Conservation (phyloP, 92 coral and sea anemone species). For the Bergia puertoricense region DNA sequence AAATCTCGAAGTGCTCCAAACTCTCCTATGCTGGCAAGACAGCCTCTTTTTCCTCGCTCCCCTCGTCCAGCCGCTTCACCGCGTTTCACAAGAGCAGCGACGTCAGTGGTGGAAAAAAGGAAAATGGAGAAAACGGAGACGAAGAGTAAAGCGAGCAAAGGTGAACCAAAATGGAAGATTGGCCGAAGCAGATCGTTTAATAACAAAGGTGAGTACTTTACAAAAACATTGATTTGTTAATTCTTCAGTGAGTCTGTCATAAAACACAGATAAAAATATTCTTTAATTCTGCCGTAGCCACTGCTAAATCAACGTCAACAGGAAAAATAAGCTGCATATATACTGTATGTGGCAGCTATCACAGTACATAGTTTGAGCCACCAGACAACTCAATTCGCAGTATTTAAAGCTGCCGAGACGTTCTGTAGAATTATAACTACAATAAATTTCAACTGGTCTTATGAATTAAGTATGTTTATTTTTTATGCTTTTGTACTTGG, state of each 20-base stretch:
- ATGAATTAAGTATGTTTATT: background rate
- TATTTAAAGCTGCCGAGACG: too few relatives aligned
- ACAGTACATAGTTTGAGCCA: background rate
- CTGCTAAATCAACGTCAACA: background rate
- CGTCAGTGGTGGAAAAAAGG: constrained; percentile 62
- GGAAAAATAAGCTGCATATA: too few relatives aligned
- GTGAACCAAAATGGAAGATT: constrained; percentile 48
- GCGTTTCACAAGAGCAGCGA: constrained; percentile 62
- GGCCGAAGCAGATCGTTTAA: constrained; percentile 94
- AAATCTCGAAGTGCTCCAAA: constrained; percentile 97
- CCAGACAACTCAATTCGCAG: background rate
- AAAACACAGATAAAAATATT: too few relatives aligned
- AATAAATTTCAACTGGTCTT: background rate
- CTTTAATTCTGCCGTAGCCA: background rate
- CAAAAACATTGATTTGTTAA: background rate
- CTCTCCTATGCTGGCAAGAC: constrained; percentile 75
- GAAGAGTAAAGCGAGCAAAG: constrained; percentile 42
- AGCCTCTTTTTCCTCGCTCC: constrained; percentile 67
- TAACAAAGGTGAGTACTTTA: constrained; percentile 65
- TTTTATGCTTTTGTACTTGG: too few relatives aligned
- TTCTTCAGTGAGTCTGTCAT: background rate
- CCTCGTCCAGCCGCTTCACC: constrained; percentile 71
- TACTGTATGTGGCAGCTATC: background rate
- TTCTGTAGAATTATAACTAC: background rate
- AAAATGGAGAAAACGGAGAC: constrained; percentile 60